phyloP scores from a whole-genome alignment of 2,113 vertebrate genomes.

The Ceratotherium simum region DNA sequence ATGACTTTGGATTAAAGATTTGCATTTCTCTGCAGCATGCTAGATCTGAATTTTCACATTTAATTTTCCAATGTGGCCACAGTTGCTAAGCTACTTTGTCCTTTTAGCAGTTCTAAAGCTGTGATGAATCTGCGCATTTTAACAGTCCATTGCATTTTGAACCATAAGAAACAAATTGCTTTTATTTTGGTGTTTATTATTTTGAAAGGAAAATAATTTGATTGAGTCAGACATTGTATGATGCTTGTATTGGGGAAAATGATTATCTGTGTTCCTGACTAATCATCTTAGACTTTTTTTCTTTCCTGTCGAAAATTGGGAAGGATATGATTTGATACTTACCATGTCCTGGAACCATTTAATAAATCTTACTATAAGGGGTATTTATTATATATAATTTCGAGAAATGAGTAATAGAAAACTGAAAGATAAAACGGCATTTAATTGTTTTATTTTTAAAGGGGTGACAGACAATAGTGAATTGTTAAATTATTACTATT shows the following conservation, averaged over 20 bases:
- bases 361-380: background rate
- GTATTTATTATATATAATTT: background rate
- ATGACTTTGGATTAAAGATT: background rate
- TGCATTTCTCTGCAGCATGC: background rate
- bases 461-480: background rate
- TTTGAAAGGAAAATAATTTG: background rate
- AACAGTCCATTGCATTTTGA: background rate
- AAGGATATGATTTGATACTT: background rate
- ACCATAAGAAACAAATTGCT: background rate
- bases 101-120: background rate
- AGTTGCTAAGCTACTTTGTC: background rate
- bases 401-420: background rate
- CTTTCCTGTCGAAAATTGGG: background rate
- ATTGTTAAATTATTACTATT: background rate
- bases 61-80: background rate
- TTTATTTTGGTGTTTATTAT: background rate
- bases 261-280: background rate
- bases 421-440: background rate
- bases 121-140: background rate
- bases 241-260: background rate
- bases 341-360: background rate
- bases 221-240: background rate
- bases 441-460: background rate
- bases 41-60: background rate
- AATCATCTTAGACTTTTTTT: background rate